Base-by-base conservation (phyloP, 2,888 invertebrate species). In the Dryomyza anilis region DNA sequence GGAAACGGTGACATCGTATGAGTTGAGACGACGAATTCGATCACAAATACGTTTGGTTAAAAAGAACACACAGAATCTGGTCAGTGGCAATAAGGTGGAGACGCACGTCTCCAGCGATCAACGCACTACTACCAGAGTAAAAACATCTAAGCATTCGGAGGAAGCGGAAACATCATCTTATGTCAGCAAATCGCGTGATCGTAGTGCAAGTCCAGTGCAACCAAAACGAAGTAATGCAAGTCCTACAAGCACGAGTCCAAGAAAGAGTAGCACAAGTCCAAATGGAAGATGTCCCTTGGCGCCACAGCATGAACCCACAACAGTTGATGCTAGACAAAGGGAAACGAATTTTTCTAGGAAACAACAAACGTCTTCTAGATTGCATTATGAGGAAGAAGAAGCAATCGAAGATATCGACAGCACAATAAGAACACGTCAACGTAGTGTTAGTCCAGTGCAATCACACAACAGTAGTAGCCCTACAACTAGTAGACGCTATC, bases 1-100 rank as follows among this genome's bases (percentile, higher is more conserved):
- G 81, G 91, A 92, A 83, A 89, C 89, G 76, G 90, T 91, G 65
- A 87, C 87, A 62, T 89, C 89, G 68, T 93, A 93, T 79, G 93
- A 93, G 77, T 87, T 92, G 74, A 85, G 93, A 72, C 87, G 92
- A 68, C 87, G 91, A 71, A 91, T 94, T 63, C 86, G 93, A 68
- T 87, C 91, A 2, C 92, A 93, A 81, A 91, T 93, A 67, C 86
- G 93, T 68, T 80, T 90, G 19, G 89, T 91, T 8, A 90, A 88
- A 78, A 89, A 89, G 78, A 89, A 89, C 73, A 84, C 87, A 70
- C 85, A 85, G 29, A 87, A 87, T 69, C 81, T 78, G 50, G 63
- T 56, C 55, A 65, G 52, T 39, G 61, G 36, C 3, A 39, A 12
- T 39, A 39, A 39, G 8, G 39, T 39, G 3, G 39, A 14, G 39